phyloP scores from a whole-genome alignment of 2,113 vertebrate species.

The Psittacula cyanocephala region DNA sequence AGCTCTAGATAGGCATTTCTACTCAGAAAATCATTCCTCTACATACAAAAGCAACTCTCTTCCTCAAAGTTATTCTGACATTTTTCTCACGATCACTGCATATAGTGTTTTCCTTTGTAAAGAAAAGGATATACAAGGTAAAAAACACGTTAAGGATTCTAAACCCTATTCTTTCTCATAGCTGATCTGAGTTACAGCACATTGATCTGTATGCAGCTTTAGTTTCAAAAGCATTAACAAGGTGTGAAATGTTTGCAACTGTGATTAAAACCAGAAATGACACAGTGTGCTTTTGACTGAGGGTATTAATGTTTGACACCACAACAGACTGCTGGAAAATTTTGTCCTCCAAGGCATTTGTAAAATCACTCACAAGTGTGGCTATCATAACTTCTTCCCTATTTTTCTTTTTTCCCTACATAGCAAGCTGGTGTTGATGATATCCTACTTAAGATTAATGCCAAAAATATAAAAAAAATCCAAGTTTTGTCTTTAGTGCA shows the following conservation, averaged over 20 bases:
- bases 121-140: not conserved
- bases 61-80: not conserved
- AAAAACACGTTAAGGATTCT: not conserved
- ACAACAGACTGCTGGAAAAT: not conserved
- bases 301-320: not conserved
- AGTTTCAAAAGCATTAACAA: not conserved
- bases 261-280: not conserved
- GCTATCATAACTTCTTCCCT: not conserved
- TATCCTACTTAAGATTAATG: not conserved
- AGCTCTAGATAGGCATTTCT: not conserved
- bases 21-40: not conserved
- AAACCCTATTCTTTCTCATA: not conserved
- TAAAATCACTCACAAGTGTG: not conserved
- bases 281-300: not conserved
- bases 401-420: not conserved
- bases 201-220: not conserved
- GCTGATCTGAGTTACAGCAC: not conserved
- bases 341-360: not conserved
- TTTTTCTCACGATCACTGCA: not conserved
- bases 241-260: not conserved
- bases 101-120: not conserved
- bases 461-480: not conserved
- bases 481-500: not conserved
- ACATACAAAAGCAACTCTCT: not conserved
- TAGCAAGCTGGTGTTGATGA: not conserved